Evolutionary conservation across 1,140 invertebrate genomes (phyloP), one percentile per base, ranked within the genome.

Genomic region (Drosophila kanapiae): DNA sequence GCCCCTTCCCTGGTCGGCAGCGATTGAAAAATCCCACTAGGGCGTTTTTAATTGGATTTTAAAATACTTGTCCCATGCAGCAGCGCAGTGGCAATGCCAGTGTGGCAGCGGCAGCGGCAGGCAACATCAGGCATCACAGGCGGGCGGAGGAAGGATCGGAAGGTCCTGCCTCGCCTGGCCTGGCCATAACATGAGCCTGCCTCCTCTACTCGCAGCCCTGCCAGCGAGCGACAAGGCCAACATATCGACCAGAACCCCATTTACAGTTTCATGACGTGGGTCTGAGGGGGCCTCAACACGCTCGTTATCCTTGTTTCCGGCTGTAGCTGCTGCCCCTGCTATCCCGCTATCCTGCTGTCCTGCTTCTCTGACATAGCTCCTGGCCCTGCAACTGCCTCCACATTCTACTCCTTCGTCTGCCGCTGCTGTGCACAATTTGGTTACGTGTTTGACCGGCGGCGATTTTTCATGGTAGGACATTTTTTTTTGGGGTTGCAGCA

Each of bases 1-100:
- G 29, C 60, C 54, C 60, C 62, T 45, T 69, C 62, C 58, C 53
- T 45, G 40, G 37, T 63, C 67, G 62, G 84, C 84, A 81, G 84
- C 84, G 85, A 90, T 88, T 88, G 84, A 88, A 88, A 88, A 88
- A 88, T 90, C 85, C 85, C 64, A 83, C 63, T 53, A 83, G 75
- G 63, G 81, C 86, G 85, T 90, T 90, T 90, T 90, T 90, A 90
- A 90, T 90, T 90, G 85, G 85, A 90, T 90, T 90, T 90, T 90
- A 88, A 88, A 88, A 88, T 88, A 88, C 85, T 88, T 88, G 85
- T 88, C 78, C 85, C 81, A 90, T 91, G 57, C 61, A 75, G 68
- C 54, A 40, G 38, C 38, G 14, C 38, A 40, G 38, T 82, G 23
- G 23, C 23, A 23, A 3, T 23, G 23, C 1, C 23, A 23, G 23